phyloP scores from a whole-genome alignment of 2,888 invertebrate genomes.

The Embidobia sp. region DNA sequence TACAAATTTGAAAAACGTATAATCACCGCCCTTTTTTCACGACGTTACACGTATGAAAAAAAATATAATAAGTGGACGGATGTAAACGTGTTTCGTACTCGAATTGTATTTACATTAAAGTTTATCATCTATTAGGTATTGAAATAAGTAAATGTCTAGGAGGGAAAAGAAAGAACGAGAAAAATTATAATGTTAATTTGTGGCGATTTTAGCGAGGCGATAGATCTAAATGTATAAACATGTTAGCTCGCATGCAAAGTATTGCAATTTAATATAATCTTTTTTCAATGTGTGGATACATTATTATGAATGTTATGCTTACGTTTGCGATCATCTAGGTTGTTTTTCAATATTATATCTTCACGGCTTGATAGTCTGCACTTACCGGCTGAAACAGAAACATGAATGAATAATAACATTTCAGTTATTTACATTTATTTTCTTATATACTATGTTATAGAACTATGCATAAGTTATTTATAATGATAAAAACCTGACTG shows the following conservation, averaged over 20 bases:
- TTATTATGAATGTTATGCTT: slow-evolving; percentile 19
- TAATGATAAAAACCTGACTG: too few relatives aligned
- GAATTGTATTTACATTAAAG: background rate
- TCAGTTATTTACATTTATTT: too few relatives aligned
- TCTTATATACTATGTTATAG: too few relatives aligned
- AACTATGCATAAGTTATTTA: too few relatives aligned
- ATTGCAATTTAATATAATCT: slow-evolving; percentile 12
- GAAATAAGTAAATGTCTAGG: slow-evolving; percentile 9
- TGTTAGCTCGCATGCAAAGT: slow-evolving; percentile 12
- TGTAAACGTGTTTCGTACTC: too few relatives aligned
- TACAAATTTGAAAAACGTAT: too few relatives aligned
- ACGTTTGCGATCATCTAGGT: slow-evolving; percentile 3
- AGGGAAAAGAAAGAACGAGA: background rate
- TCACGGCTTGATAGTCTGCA: slow-evolving; percentile 21
- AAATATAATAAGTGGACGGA: too few relatives aligned
- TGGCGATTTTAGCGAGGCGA: background rate
- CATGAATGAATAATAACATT: slow-evolving; percentile 5
- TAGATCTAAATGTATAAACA: slow-evolving; percentile 10
- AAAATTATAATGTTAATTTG: slow-evolving; percentile 17
- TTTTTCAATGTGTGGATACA: slow-evolving; percentile 2
- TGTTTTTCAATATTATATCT: slow-evolving; percentile 19
- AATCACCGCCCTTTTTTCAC: too few relatives aligned
- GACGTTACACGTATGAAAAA: too few relatives aligned
- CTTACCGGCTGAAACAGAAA: slow-evolving; percentile 79
- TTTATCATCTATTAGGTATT: background rate